Conservation (phyloP, 2,888 invertebrate species). For the Plebejus argus region DNA sequence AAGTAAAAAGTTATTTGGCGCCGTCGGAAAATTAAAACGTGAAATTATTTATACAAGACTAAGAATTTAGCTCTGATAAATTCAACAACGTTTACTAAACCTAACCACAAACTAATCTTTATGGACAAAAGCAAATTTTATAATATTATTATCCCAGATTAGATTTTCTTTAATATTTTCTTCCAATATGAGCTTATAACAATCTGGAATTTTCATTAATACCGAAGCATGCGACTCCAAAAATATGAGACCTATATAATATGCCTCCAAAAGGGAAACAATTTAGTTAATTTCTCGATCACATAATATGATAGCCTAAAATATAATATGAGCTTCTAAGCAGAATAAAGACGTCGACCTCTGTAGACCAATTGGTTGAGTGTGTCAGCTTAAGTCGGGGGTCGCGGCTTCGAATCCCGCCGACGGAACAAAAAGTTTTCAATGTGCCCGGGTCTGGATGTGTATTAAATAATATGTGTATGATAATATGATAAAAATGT, state of each 20-base stretch:
- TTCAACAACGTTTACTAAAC: not conserved
- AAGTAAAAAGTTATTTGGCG: constrained; percentile 28
- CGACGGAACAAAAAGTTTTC: no score
- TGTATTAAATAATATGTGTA: no score
- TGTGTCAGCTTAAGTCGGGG: no score
- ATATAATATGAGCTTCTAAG: no score
- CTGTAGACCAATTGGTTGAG: no score
- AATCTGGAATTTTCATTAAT: constrained; percentile 68
- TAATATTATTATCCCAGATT: not conserved
- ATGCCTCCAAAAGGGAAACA: constrained; percentile 50
- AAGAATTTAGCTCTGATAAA: not conserved
- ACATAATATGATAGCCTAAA: not conserved
- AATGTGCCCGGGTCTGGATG: no score
- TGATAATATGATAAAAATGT: no score
- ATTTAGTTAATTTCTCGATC: constrained; percentile 50
- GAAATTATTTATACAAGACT: not conserved
- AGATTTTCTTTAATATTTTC: constrained; percentile 20
- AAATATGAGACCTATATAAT: constrained; percentile 64
- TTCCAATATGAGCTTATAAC: constrained; percentile 22
- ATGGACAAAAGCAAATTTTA: not conserved
- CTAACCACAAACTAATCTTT: not conserved
- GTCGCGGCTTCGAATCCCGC: no score
- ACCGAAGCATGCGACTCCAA: constrained; percentile 59
- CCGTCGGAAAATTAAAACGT: constrained; percentile 1
- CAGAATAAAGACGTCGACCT: no score